Base-by-base conservation (phyloP, 2,888 invertebrate genomes). In the Phania funesta region DNA sequence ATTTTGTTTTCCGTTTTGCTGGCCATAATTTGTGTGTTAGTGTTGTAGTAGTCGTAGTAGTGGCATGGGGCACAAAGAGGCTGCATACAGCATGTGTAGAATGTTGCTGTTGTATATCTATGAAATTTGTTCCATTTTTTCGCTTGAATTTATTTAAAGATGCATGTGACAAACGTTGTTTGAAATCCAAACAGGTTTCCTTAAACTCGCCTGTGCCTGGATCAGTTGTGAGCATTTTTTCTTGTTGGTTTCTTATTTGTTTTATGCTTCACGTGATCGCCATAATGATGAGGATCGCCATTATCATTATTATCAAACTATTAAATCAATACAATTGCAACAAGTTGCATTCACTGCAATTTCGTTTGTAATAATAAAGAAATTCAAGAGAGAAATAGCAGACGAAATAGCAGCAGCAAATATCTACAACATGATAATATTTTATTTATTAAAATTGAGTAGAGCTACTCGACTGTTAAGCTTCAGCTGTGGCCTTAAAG, bases 91-190 rank as follows among this genome's bases (percentile, higher is more conserved):
- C 26, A n/a, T n/a, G n/a, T n/a, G 41, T 18, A 44, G 16, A 16
- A 18, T 4, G 29, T 5, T 18, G 67, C 50, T 68, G 20, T 52
- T 70, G 60, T 18, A 74, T 58, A 78, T 74, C 58, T 62, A 38
- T 70, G 70, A 74, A 73, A 74, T 70, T 78, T 52, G 74, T 82
- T 82, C 70, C 78, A 82, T 78, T 75, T 78, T 78, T 70, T 75
- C 52, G 41, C 58, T 78, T 65, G 65, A 65, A 78, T 78, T 71
- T 74, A 70, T 70, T 75, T 56, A 83, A 73, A 68, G 75, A 32
- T 65, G n/a, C 77, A 79, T 84, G 84, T 76, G 80, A 79, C 84
- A 84, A 74, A 58, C 62, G 48, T 29, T 81, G 60, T 20, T 67
- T 62, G 18, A 35, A 41, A 26, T 50, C 58, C 46, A 80, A 79